Conservation (phyloP, 2,113 vertebrate species). For the Sardina pilchardus region DNA sequence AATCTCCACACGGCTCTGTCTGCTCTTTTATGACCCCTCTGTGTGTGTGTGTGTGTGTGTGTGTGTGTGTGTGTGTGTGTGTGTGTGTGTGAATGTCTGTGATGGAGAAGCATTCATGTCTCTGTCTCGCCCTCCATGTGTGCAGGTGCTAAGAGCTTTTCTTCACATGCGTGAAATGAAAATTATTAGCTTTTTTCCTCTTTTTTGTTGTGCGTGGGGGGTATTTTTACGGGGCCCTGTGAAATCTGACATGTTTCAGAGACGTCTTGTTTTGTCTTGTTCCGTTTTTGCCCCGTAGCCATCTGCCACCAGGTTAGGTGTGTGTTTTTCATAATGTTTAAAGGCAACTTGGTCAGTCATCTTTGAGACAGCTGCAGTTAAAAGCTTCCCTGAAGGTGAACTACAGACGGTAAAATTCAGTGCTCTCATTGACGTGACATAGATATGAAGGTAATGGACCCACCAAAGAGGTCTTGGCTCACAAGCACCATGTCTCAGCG, state of each 20-base stretch:
- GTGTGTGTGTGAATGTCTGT: neutral
- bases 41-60: neutral
- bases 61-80: constrained; percentile 10
- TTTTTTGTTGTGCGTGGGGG: neutral
- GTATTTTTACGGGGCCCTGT: neutral
- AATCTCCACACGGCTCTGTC: neutral
- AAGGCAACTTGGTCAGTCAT: neutral
- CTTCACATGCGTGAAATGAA: neutral
- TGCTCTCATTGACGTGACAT: too few species aligned
- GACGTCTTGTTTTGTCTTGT: too few species aligned
- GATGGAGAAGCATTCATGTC: neutral
- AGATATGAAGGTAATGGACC: too few species aligned
- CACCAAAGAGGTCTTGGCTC: too few species aligned
- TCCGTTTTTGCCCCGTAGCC: too few species aligned
- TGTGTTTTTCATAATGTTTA: neutral
- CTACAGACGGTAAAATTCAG: too few species aligned
- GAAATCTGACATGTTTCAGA: neutral
- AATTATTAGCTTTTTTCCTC: neutral
- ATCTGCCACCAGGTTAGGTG: too few species aligned
- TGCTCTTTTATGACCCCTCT: constrained; percentile 9
- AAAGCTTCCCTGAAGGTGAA: neutral
- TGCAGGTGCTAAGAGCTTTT: neutral
- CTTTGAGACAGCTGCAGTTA: neutral
- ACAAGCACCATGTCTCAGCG: too few species aligned
- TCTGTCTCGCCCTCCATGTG: neutral